Base-by-base conservation (phyloP, 2,888 invertebrate genomes). In the Myopa tessellatipennis region DNA sequence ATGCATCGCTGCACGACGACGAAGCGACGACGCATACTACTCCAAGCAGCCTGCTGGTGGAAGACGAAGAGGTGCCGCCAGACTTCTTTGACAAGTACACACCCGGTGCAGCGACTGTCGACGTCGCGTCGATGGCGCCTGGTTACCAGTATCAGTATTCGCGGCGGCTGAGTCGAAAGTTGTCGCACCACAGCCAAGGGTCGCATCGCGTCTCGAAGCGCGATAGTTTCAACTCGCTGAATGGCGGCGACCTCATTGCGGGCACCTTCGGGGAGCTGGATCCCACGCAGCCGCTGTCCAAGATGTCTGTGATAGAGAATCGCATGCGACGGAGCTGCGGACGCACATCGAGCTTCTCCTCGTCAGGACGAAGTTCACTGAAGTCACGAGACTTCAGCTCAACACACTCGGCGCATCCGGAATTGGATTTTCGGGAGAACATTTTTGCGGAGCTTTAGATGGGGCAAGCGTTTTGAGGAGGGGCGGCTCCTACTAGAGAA, bases 391-490 rank as follows among this genome's bases (percentile, higher is more conserved):
- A 89, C 74, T 87, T 86, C 58, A 87, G 85, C 55, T 87, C 87
- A 10, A 79, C 83, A 12, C 88, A 89, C 70, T 85, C 88, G 36
- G 83, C 87, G 5, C 89, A 89, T 81, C 88, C 88, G 14, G 89
- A 88, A 34, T 79, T 89, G 74, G 89, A 88, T 70, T 89, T 89
- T 55, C 85, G 89, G 85, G 89, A 89, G 83, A 89, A 89, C 58
- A 87, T 89, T n/a, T 87, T 88, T 67, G 89, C 89, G 12, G 87
- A 89, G 80, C 84, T 89, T 80, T 89, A 88, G 88, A 80, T 45
- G 3, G 18, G 18, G 67, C 3, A 26, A 26, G 45, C 38, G 61
- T 6, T 45, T 16, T 0, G 26, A 3, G 10, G 55, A 69, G 50
- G 50, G 10, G 34, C 40, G 63, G 26, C 8, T 34, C 26, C 26